Percentiles rank a stretch among this genome's conserved stretches.
Conservation (phyloP, 2,113 vertebrate genomes). For the Larimichthys crocea region DNA sequence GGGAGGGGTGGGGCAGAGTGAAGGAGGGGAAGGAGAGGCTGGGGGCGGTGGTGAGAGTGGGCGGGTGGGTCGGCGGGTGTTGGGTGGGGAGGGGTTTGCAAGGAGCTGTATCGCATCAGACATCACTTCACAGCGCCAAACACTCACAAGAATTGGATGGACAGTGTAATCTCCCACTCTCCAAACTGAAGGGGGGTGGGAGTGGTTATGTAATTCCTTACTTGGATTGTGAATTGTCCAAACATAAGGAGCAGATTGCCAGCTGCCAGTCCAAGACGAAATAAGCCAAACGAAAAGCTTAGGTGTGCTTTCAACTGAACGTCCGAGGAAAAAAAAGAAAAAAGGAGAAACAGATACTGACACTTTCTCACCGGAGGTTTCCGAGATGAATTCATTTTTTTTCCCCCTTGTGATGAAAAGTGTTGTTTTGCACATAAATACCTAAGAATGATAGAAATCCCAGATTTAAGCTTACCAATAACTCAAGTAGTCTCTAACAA, state of each 20-base stretch:
- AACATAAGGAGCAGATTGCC: conserved; percentile 73
- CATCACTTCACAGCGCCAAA: conserved; percentile 74
- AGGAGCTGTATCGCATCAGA: conserved; percentile 61
- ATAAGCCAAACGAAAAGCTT: conserved; percentile 72
- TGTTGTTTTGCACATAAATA: conserved; percentile 81
- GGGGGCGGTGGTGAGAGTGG: neutral
- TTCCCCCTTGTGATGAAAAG: conserved; percentile 73
- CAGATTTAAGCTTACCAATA: conserved; percentile 79
- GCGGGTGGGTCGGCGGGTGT: neutral
- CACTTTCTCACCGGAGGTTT: conserved; percentile 70
- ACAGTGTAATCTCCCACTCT: conserved; percentile 69
- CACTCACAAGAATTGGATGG: conserved; percentile 71
- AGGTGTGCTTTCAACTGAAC: conserved; percentile 73
- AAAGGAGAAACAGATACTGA: conserved; percentile 60
- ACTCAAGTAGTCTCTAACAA: conserved; percentile 74
- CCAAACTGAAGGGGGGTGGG: conserved; percentile 33
- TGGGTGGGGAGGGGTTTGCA: neutral
- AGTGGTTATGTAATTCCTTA: conserved; percentile 69
- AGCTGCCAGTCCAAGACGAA: conserved; percentile 72
- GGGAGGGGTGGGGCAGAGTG: conserved; percentile 47
- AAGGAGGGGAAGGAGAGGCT: neutral
- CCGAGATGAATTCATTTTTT: conserved; percentile 60
- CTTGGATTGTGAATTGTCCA: conserved; percentile 73
- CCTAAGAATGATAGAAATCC: conserved; percentile 83
- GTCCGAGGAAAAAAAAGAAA: conserved; percentile 45